Conservation (phyloP, 1,140 invertebrate genomes). For the Cyphomyrmex costatus region DNA sequence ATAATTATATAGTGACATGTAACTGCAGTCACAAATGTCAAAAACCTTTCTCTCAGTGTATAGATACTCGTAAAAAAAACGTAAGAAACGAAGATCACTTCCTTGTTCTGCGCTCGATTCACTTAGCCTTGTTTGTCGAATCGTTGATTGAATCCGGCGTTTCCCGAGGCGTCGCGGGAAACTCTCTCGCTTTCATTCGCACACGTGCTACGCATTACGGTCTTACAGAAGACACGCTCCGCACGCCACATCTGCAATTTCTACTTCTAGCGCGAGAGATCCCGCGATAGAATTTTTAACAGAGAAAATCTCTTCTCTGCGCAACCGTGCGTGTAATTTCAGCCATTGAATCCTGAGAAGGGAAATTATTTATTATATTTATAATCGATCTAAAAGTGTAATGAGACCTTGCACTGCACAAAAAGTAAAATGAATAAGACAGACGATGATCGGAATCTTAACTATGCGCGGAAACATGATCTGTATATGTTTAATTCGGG, state of each 20-base stretch:
- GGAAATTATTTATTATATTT: conserved; percentile 30
- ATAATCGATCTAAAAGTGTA: not conserved
- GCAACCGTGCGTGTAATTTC: conserved; percentile 43
- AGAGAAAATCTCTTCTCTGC: conserved; percentile 25
- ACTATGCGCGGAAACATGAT: not conserved
- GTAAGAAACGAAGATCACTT: not conserved
- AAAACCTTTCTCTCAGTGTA: too few relatives aligned
- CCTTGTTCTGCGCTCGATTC: conserved; percentile 16
- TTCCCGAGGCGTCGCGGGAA: conserved; percentile 43
- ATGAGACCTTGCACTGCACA: not conserved
- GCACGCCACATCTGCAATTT: conserved; percentile 34
- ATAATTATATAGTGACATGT: too few relatives aligned
- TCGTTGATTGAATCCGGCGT: conserved; percentile 37
- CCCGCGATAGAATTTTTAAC: conserved; percentile 19
- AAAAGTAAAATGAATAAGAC: not conserved
- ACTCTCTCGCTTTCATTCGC: conserved; percentile 59
- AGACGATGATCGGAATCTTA: not conserved
- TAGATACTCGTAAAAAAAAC: not conserved
- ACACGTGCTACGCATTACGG: conserved; percentile 54
- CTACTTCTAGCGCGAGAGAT: conserved; percentile 25
- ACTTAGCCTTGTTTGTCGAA: conserved; percentile 36
- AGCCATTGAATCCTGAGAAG: not conserved
- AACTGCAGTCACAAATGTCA: too few relatives aligned
- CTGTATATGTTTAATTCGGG: not conserved
- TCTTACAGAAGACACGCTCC: not conserved